These are phyloP conservation scores for Chloroceryle inda DNA, from an alignment of 2,797 vertebrate genomes.

Conservation along the genomic window DNA sequence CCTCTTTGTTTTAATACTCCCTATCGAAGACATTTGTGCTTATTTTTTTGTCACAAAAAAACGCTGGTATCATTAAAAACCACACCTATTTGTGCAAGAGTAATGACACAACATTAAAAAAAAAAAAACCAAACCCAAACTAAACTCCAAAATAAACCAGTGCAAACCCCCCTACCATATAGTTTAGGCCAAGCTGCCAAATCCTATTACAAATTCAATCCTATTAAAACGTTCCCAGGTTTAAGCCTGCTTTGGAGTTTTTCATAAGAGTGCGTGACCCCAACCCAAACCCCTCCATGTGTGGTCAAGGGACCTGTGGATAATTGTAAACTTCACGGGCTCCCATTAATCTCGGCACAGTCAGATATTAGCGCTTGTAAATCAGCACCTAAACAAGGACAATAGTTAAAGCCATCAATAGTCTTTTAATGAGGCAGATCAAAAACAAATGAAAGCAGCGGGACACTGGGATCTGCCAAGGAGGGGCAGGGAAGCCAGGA, in stretches of 20 bases:
- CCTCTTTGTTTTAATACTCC: conserved; percentile 6
- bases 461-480: conserved; percentile 81
- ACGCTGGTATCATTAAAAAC: neutral
- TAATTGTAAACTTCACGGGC: conserved; percentile 87
- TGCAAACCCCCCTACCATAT: conserved; percentile 59
- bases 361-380: conserved; percentile 89
- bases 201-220: conserved; percentile 90
- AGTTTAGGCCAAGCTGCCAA: conserved; percentile 85
- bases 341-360: conserved; percentile 88
- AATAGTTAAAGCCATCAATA: conserved; percentile 89
- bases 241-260: conserved; percentile 89
- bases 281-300: conserved; percentile 86
- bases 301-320: conserved; percentile 86
- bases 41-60: neutral
- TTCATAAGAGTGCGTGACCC: conserved; percentile 83
- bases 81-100: conserved; percentile 19
- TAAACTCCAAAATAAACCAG: neutral
- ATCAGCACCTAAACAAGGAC: conserved; percentile 89
- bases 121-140: neutral
- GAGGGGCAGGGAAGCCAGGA: conserved; percentile 74
- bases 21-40: neutral
- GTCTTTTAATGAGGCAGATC: conserved; percentile 91
- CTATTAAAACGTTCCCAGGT: conserved; percentile 89
- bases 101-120: conserved; percentile 24
- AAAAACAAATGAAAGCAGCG: conserved; percentile 90